Evolutionary conservation across 2,888 invertebrate species (phyloP).

Genomic region (Zele albiditarsus): DNA sequence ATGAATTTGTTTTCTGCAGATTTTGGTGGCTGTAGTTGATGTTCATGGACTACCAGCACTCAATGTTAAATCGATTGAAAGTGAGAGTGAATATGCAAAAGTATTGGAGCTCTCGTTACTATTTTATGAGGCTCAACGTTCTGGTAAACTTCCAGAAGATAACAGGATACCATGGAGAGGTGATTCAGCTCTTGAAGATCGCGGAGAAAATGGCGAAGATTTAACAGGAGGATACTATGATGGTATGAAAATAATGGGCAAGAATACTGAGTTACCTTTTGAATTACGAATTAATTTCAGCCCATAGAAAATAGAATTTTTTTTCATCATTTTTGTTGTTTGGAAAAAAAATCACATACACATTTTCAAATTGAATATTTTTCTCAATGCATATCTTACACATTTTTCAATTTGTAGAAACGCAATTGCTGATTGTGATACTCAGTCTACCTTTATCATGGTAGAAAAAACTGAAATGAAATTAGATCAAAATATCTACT

Average conservation of each 20-base stretch:
- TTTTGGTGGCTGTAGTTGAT: conserved; percentile 42
- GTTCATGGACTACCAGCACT: conserved; percentile 41
- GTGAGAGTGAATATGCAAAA: conserved; percentile 71
- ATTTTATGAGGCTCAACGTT: conserved; percentile 77
- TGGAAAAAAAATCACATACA: too few species aligned
- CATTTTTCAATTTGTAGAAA: too few species aligned
- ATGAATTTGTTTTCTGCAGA: conserved; percentile 35
- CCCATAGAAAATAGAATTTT: too few species aligned
- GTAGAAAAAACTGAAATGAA: too few species aligned
- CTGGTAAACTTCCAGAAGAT: conserved; percentile 74
- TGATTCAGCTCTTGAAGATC: conserved; percentile 75
- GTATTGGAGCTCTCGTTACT: conserved; percentile 74
- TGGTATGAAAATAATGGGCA: conserved; percentile 67
- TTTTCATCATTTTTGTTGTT: too few species aligned
- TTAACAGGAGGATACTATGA: conserved; percentile 77
- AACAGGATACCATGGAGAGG: conserved; percentile 75
- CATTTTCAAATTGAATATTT: too few species aligned
- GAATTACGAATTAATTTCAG: too few species aligned
- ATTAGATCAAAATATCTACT: too few species aligned
- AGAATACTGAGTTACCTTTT: too few species aligned
- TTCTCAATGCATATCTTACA: too few species aligned
- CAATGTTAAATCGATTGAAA: conserved; percentile 52
- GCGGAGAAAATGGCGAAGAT: conserved; percentile 74
- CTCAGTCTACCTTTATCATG: too few species aligned
- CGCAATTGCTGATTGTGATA: too few species aligned